phyloP scores from a whole-genome alignment of 2,113 vertebrate genomes.

The Eidolon helvum region DNA sequence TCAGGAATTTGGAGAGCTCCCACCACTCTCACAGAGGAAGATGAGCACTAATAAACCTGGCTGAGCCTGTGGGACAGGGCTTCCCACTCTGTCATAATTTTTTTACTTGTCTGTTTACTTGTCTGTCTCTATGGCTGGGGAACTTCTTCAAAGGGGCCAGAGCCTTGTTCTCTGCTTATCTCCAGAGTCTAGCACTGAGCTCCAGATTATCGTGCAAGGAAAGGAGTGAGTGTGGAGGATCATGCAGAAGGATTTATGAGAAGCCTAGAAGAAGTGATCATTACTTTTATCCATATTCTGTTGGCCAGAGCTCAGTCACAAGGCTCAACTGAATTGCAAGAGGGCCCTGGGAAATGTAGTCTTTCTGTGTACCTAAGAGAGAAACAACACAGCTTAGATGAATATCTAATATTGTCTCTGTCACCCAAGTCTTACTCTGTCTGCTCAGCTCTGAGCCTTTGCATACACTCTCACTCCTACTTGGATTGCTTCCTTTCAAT shows the following conservation, averaged over 20 bases:
- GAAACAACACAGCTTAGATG: not conserved
- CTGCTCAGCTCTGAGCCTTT: not conserved
- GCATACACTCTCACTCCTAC: not conserved
- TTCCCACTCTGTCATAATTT: not conserved
- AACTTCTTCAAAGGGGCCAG: not conserved
- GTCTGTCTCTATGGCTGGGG: not conserved
- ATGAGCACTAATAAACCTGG: not conserved
- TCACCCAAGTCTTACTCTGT: not conserved
- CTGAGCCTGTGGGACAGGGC: not conserved
- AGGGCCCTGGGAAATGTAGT: not conserved
- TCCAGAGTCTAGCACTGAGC: not conserved
- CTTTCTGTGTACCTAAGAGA: not conserved
- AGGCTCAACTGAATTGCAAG: not conserved
- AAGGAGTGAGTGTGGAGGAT: not conserved
- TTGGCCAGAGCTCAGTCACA: not conserved
- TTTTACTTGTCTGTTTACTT: not conserved
- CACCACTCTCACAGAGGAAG: not conserved
- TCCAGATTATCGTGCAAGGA: not conserved
- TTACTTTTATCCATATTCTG: not conserved
- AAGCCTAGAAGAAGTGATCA: not conserved
- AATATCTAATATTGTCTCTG: not conserved
- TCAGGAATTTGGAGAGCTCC: not conserved
- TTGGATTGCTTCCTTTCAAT: not conserved
- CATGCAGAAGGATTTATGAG: not conserved
- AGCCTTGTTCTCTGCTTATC: not conserved